Percentiles rank a stretch among this genome's conserved stretches.
These are phyloP conservation scores for Cynaeus angustus DNA, from an alignment of 2,888 invertebrate genomes.

Conservation along the genomic window DNA sequence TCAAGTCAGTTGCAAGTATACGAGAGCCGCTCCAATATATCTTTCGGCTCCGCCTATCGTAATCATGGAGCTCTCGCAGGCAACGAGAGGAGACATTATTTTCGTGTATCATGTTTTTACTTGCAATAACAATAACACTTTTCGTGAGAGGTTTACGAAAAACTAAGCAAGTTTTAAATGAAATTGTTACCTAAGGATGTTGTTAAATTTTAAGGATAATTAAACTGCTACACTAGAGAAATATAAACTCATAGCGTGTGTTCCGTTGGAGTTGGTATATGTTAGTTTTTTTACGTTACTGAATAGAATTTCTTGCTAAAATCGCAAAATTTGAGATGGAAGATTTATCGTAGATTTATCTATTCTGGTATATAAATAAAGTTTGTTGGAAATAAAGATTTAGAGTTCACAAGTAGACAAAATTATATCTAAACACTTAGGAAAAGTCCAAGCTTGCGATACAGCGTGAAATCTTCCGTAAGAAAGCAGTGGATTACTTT, in stretches of 20 bases:
- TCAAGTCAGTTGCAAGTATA: conserved; percentile 20
- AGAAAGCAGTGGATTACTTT: no score
- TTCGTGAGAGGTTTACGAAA: conserved; percentile 8
- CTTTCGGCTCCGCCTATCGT: conserved; percentile 25
- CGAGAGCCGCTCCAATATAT: conserved; percentile 12
- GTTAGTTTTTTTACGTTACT: no score
- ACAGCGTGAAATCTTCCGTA: no score
- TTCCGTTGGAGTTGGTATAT: no score
- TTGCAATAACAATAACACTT: conserved; percentile 24
- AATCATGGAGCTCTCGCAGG: conserved; percentile 30
- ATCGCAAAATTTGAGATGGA: no score
- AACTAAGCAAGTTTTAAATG: conserved; percentile 1
- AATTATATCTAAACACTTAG: no score
- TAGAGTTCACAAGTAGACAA: no score
- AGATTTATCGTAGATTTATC: no score
- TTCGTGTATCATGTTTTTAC: conserved; percentile 31
- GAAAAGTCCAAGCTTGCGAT: no score
- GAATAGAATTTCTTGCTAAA: no score
- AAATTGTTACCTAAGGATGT: not conserved
- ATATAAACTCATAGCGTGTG: not conserved
- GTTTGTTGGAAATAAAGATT: no score
- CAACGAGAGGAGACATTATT: conserved; percentile 28
- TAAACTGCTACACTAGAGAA: not conserved
- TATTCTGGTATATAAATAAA: no score
- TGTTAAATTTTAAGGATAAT: conserved; percentile 1